A percentile compares a stretch with the other conserved stretches of the same genome.
These are phyloP conservation scores for Vanessa atalanta DNA, from an alignment of 1,140 invertebrate genomes.

Conservation along the genomic window DNA sequence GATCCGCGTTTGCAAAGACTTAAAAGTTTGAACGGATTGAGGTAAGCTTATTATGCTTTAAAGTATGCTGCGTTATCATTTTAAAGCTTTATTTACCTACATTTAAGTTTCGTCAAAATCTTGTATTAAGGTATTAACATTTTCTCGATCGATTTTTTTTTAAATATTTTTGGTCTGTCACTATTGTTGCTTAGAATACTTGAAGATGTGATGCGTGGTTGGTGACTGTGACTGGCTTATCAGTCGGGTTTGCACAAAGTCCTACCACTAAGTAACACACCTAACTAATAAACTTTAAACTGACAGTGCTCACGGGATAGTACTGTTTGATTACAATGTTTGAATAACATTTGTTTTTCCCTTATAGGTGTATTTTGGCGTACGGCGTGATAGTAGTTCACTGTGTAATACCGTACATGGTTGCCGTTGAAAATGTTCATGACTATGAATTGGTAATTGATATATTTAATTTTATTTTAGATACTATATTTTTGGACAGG, in stretches of 20 bases:
- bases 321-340: not conserved
- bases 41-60: conserved; percentile 25
- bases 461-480: not conserved
- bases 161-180: no score
- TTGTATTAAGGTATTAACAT: no score
- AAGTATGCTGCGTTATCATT: no score
- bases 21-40: conserved; percentile 39
- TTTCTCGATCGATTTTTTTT: no score
- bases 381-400: conserved; percentile 16
- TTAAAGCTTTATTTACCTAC: no score
- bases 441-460: conserved; percentile 7
- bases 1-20: conserved; percentile 27
- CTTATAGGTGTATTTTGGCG: conserved; percentile 16
- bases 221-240: no score
- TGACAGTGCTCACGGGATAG: not conserved
- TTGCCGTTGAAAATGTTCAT: not conserved
- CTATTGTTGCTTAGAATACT: no score
- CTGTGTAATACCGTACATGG: not conserved
- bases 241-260: no score
- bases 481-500: no score
- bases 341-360: conserved; percentile 3
- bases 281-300: not conserved
- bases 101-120: no score
- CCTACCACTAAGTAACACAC: no score
- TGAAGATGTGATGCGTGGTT: no score